phyloP scores from a whole-genome alignment of 2,797 vertebrate species.

The Sarcoramphus papa region DNA sequence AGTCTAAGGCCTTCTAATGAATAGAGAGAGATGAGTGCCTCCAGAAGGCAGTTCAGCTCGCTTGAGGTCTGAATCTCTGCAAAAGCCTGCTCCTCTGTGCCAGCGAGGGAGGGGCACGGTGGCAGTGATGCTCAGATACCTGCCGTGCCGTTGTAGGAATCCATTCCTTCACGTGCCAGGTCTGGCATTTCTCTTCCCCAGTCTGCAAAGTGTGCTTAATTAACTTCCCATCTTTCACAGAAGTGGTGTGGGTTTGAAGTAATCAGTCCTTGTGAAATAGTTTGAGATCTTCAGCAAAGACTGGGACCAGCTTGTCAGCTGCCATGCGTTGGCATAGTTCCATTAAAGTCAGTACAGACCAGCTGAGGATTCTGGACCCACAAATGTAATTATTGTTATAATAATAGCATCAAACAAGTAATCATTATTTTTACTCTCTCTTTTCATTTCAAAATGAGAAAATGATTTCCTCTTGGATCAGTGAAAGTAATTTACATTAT shows the following conservation, averaged over 20 bases:
- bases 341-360: slow-evolving; percentile 8
- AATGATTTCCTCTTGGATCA: slow-evolving; percentile 64
- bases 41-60: neutral
- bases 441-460: slow-evolving; percentile 57
- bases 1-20: neutral
- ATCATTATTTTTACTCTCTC: slow-evolving; percentile 62
- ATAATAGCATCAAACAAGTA: slow-evolving; percentile 51
- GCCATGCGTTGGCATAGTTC: neutral
- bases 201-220: neutral
- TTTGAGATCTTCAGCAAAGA: neutral
- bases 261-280: neutral
- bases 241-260: neutral
- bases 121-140: neutral
- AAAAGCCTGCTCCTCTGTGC: neutral
- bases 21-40: neutral
- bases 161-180: neutral
- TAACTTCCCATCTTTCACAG: neutral
- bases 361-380: slow-evolving; percentile 58
- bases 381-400: slow-evolving; percentile 52
- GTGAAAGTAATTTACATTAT: slow-evolving; percentile 56
- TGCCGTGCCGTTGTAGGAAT: accelerated
- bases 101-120: accelerated
- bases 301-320: neutral
- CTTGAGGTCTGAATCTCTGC: neutral
- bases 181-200: neutral